Base-by-base conservation (phyloP, 2,888 invertebrate genomes). In the Drymonia ruficornis region DNA sequence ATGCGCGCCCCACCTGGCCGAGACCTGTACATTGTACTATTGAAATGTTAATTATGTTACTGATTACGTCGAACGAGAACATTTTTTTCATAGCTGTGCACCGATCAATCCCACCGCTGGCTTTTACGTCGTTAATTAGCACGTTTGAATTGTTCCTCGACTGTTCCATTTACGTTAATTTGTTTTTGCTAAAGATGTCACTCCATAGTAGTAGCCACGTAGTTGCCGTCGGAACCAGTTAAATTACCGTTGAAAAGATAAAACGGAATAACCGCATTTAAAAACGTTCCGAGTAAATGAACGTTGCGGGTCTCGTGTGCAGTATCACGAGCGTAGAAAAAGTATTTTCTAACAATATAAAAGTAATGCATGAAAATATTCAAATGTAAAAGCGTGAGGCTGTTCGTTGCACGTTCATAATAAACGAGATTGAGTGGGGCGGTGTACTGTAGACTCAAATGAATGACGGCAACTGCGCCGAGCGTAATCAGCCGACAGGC, bases 341-440 rank as follows among this genome's bases (percentile, higher is more conserved):
- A 74, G 70, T 77, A 62, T 80, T 76, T 67, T 70, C 73, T 81
- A 82, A 86, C 78, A 81, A 80, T 80, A 76, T 83, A 80, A 83
- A 84, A 80, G 80, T 81, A 83, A 83, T 84, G 81, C 70, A 81
- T 70, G 70, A 61, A 79, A 87, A 87, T 85, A 86, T 86, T 83
- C 80, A 82, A 83, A 86, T 87, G 81, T 82, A 81, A 87, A 86
- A 83, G 76, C 78, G 78, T 78, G 83, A 77, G 80, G 80, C 79
- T 67, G 80, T 75, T 73, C 75, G 82, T 68, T 85, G 86, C 86
- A 83, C 84, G 89, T 86, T 86, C 84, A 86, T 90, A 89, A 91
- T 90, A 86, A 89, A 90, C 86, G 86, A 89, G 87, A 89, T 89
- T 88, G 90, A 90, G 89, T 84, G 82, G 86, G 86, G 86, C 83